These are phyloP conservation scores for Pocillopora grandis DNA, from an alignment of 92 coral and sea anemone species.

Conservation along the genomic window DNA sequence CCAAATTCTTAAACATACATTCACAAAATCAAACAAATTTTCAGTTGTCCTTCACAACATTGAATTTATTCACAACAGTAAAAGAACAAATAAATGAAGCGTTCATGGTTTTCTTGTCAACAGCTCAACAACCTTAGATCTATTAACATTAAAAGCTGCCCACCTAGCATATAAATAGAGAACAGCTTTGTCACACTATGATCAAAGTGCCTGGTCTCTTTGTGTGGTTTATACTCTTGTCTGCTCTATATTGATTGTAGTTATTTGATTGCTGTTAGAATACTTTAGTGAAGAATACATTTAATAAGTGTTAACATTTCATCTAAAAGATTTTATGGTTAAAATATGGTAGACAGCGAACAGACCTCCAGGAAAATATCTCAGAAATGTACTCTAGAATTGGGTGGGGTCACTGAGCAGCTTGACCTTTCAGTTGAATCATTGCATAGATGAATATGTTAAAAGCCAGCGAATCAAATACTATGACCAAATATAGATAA, in stretches of 20 bases:
- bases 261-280: background rate
- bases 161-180: constrained; percentile 11
- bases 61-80: background rate
- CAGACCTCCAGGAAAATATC: constrained; percentile 8
- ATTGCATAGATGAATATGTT: constrained; percentile 26
- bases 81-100: background rate
- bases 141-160: constrained; percentile 12
- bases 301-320: background rate
- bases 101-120: constrained; percentile 12
- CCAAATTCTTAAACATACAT: background rate
- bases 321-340: background rate
- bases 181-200: constrained; percentile 25
- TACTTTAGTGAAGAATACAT: background rate
- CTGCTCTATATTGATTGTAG: background rate
- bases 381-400: constrained; percentile 19
- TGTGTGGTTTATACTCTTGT: background rate
- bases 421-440: constrained; percentile 32
- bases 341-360: background rate
- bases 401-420: constrained; percentile 37
- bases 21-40: background rate
- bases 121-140: constrained; percentile 14
- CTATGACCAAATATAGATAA: constrained; percentile 74
- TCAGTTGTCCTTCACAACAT: background rate
- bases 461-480: constrained; percentile 44
- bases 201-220: background rate